These are phyloP conservation scores for Pygmarrhopalites habei DNA, from an alignment of 1,140 invertebrate species.

Conservation along the genomic window DNA sequence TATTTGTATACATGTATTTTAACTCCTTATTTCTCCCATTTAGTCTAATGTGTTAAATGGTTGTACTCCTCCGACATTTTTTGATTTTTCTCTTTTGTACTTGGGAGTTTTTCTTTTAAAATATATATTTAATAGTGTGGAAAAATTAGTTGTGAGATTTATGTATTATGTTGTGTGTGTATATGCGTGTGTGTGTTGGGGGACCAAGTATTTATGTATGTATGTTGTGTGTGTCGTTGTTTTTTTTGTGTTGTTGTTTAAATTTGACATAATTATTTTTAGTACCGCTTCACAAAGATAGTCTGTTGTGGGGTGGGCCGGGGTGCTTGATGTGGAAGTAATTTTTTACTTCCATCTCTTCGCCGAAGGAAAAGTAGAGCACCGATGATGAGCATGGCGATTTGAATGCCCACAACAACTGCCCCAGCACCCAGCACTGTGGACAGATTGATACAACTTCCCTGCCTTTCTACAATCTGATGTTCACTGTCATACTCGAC, in stretches of 20 bases:
- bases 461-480: constrained; percentile 19
- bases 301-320: constrained; percentile 34
- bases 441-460: constrained; percentile 35
- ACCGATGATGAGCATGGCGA: constrained; percentile 38
- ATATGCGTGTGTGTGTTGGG: neutral
- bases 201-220: neutral
- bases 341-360: constrained; percentile 28
- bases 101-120: neutral
- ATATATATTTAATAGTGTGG: no score
- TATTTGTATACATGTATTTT: no score
- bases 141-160: no score
- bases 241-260: neutral
- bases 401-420: constrained; percentile 38
- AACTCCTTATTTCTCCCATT: no score
- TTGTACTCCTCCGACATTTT: no score
- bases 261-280: constrained; percentile 3
- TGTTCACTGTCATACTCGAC: constrained; percentile 16
- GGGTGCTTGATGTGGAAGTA: constrained; percentile 25
- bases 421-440: constrained; percentile 38
- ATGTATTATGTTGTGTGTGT: neutral
- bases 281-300: constrained; percentile 39
- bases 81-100: neutral
- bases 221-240: neutral
- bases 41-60: no score
- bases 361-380: constrained; percentile 36